phyloP scores from a whole-genome alignment of 2,888 invertebrate species.

The Dioctria rufipes region DNA sequence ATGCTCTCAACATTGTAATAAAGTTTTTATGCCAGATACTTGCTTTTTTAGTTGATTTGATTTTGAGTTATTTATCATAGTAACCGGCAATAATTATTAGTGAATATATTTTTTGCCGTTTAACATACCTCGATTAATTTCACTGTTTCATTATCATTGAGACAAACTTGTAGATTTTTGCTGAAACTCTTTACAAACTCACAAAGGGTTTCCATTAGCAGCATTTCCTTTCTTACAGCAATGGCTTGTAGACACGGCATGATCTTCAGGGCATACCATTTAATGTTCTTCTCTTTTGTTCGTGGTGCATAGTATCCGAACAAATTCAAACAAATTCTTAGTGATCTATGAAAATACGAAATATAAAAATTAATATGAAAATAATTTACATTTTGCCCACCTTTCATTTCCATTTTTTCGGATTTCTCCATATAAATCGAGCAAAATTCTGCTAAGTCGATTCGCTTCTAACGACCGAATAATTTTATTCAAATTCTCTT shows the following conservation, averaged over 20 bases:
- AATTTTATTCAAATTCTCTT: slow-evolving; percentile 85
- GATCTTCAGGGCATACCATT: slow-evolving; percentile 83
- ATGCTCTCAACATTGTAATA: too few species aligned
- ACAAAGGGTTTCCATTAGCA: slow-evolving; percentile 68
- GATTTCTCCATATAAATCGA: slow-evolving; percentile 87
- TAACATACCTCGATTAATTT: slow-evolving; percentile 68
- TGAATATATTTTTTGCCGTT: not conserved
- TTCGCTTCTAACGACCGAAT: slow-evolving; percentile 80
- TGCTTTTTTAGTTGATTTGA: too few species aligned
- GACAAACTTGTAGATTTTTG: slow-evolving; percentile 68
- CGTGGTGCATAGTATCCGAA: slow-evolving; percentile 84
- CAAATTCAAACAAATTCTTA: slow-evolving; percentile 83
- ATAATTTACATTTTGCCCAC: slow-evolving; percentile 60
- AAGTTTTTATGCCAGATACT: too few species aligned
- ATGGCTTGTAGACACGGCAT: slow-evolving; percentile 83
- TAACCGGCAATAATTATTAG: too few species aligned
- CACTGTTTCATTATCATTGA: slow-evolving; percentile 69
- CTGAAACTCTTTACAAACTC: slow-evolving; percentile 69
- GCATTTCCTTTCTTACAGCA: slow-evolving; percentile 77
- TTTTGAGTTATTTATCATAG: too few species aligned
- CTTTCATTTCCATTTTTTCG: slow-evolving; percentile 80
- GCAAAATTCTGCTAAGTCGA: slow-evolving; percentile 81
- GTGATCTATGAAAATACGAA: slow-evolving; percentile 72
- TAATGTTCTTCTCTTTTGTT: slow-evolving; percentile 84
- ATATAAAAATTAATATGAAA: not conserved